Conservation (phyloP, 2,797 vertebrate species). For the Myotis findleyi region DNA sequence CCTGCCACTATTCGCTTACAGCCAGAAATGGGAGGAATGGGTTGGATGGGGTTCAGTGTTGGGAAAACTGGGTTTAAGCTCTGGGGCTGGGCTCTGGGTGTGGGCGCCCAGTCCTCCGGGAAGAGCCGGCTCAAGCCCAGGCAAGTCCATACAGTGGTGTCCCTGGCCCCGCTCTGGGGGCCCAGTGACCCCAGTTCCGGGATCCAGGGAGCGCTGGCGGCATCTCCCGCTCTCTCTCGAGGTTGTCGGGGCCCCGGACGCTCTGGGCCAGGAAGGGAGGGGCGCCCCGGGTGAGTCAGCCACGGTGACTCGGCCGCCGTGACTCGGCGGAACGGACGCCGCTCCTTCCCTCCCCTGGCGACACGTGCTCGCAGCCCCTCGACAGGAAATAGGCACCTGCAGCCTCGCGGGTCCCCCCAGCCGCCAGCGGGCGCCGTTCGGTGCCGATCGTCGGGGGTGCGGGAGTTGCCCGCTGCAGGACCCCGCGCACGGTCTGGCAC, state of each 20-base stretch:
- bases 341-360: slow-evolving; percentile 59
- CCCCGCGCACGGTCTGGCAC: not conserved
- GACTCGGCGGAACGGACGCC: slow-evolving; percentile 80
- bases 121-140: slow-evolving; percentile 50
- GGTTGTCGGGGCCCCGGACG: slow-evolving; percentile 30
- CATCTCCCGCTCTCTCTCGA: slow-evolving; percentile 52
- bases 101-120: not conserved
- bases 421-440: not conserved
- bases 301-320: slow-evolving; percentile 76
- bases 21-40: not conserved
- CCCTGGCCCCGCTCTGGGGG: not conserved
- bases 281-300: slow-evolving; percentile 74
- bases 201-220: slow-evolving; percentile 20
- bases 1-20: not conserved
- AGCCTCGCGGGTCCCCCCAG: not conserved
- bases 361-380: slow-evolving; percentile 81
- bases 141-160: slow-evolving; percentile 59
- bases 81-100: slow-evolving; percentile 48
- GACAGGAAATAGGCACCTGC: slow-evolving; percentile 81
- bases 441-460: not conserved
- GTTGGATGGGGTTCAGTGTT: not conserved
- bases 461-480: not conserved
- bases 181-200: slow-evolving; percentile 73
- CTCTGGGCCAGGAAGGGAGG: slow-evolving; percentile 81
- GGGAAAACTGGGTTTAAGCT: slow-evolving; percentile 25